Conservation (phyloP, 2,888 invertebrate species). For the Lasioglossum malachurum region DNA sequence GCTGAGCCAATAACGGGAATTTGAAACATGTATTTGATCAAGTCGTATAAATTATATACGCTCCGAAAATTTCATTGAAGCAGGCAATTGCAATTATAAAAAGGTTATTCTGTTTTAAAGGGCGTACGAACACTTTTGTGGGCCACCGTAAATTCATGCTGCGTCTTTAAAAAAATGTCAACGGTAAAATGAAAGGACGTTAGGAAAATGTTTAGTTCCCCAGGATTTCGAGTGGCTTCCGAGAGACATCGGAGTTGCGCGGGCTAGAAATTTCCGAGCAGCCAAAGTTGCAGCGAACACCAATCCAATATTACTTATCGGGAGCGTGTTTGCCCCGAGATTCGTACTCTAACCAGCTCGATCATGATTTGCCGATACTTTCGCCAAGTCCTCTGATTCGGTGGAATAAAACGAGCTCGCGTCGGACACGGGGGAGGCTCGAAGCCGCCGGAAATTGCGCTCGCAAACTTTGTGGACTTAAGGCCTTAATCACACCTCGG, state of each 20-base stretch:
- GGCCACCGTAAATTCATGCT: too few species aligned
- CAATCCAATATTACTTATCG: neutral
- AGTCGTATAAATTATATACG: too few species aligned
- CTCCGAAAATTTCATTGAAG: too few species aligned
- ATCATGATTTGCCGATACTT: neutral
- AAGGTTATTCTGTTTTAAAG: too few species aligned
- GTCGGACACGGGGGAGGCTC: neutral
- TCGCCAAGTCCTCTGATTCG: neutral
- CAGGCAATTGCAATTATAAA: too few species aligned
- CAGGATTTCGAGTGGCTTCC: neutral
- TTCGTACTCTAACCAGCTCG: neutral
- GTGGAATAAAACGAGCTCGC: neutral
- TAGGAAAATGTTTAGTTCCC: too few species aligned
- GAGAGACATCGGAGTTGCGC: neutral
- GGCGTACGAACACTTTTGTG: too few species aligned
- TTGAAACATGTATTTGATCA: too few species aligned
- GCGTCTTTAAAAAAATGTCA: too few species aligned
- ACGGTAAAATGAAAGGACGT: too few species aligned
- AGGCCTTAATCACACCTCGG: conserved; percentile 13
- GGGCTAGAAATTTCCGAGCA: neutral
- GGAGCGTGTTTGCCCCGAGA: neutral
- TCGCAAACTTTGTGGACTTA: conserved; percentile 1
- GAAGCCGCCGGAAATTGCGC: conserved; percentile 9
- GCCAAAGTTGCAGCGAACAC: neutral
- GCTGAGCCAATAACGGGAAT: too few species aligned